Conservation (phyloP, 2,113 vertebrate species). For the Nothobranchius furzeri region DNA sequence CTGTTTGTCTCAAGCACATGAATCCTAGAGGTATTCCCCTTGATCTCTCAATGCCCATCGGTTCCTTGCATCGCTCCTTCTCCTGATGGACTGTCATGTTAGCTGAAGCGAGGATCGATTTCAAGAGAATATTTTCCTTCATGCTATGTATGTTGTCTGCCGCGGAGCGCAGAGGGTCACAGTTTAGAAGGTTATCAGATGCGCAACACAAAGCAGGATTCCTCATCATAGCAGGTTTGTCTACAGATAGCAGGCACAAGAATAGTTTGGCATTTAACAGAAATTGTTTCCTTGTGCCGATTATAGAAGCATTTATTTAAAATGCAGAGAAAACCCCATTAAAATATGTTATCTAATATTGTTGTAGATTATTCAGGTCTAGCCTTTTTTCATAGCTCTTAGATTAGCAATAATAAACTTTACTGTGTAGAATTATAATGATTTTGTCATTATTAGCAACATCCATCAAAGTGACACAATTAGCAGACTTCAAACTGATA, state of each 20-base stretch:
- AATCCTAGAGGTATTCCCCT: conserved; percentile 28
- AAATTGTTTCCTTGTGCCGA: conserved; percentile 1
- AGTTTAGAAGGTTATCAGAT: conserved; percentile 16
- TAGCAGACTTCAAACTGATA: conserved; percentile 1
- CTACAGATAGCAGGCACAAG: not conserved
- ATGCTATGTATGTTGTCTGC: not conserved
- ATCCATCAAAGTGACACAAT: not conserved
- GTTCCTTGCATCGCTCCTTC: conserved; percentile 8
- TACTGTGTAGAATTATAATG: not conserved
- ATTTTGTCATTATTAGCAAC: not conserved
- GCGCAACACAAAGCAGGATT: not conserved
- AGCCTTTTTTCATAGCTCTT: no score
- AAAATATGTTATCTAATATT: no score
- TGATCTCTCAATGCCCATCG: conserved; percentile 36
- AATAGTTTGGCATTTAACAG: not conserved
- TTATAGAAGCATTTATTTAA: not conserved
- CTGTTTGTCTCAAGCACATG: conserved; percentile 28
- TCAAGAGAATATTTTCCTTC: conserved; percentile 18
- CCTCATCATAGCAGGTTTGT: conserved; percentile 4
- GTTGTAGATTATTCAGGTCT: not conserved
- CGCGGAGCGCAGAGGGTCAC: conserved; percentile 16
- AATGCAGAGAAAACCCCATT: no score
- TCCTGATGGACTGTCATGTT: conserved; percentile 37
- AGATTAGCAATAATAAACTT: not conserved
- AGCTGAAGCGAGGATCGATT: conserved; percentile 38